Base-by-base conservation (phyloP, 1,140 invertebrate species). In the Zaprionus taronus region DNA sequence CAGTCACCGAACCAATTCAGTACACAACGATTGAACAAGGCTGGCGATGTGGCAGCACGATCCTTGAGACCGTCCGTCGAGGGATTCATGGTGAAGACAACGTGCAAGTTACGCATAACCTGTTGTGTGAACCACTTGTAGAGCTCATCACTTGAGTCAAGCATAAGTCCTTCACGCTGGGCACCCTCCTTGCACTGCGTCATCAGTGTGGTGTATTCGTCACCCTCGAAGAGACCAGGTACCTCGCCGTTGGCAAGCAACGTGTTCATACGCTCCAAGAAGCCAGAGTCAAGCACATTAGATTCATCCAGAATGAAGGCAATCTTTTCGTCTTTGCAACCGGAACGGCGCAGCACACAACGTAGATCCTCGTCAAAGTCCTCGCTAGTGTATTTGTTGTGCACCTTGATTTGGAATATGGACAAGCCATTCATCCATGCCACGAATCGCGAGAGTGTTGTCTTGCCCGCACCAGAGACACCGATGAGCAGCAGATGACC, bases 1-100 rank as follows among this genome's bases (percentile, higher is more conserved):
- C 99, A 99, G 94, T 99, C 99, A 1, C 99, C 99, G 93, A 99
- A 99, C 99, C 99, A 99, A 93, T 99, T 99, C 44, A 99, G 95
- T 1, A 99, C 99, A 94, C 99, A 99, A 93, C 99, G 96, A 94
- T 99, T 99, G 94, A 99, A 99, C 20, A 99, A 94, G 24, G 99
- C 99, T 62, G 99, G 99, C 3, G 99, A 99, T 0, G 99, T 99
- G 4, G 99, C 97, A 3, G 99, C 99, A 70, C 99, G 95, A 93
- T 99, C 99, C 93, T 99, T 99, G 5, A 99, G 94, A 0, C 99
- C 99, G 93, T 99, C 98, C 0, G 98, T 98, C 4, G 97, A 99
- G 11, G 99, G 99, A 94, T 99, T 99, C 99, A 99, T 99, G 1
- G 99, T 99, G 93, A 99, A 99, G 11, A 99, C 99, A 26, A 99